These are phyloP conservation scores for Melanerpes aurifrons DNA, from an alignment of 2,113 vertebrate species.

Conservation along the genomic window DNA sequence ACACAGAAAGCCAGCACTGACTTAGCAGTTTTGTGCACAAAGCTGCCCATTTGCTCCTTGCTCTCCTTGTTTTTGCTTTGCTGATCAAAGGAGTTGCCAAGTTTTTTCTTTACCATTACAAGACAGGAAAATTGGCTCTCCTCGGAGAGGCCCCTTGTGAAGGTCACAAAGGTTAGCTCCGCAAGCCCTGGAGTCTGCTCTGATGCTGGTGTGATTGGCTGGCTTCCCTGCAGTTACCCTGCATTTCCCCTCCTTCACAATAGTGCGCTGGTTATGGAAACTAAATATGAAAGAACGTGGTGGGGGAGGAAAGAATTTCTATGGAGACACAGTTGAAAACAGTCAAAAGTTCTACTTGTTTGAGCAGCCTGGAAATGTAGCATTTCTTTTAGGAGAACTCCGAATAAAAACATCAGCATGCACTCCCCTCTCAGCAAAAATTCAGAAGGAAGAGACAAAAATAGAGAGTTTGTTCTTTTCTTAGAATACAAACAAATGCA, in stretches of 20 bases:
- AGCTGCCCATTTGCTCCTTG: conserved; percentile 84
- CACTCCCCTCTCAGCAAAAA: neutral
- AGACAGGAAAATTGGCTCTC: conserved; percentile 82
- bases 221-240: conserved; percentile 78
- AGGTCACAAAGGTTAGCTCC: conserved; percentile 78
- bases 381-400: conserved; percentile 34
- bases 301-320: conserved; percentile 65
- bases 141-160: conserved; percentile 80
- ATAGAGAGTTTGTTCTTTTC: neutral
- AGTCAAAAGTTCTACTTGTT: conserved; percentile 44
- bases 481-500: neutral
- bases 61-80: conserved; percentile 90
- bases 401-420: neutral
- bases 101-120: conserved; percentile 79
- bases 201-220: conserved; percentile 78
- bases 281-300: conserved; percentile 81
- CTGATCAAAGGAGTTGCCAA: conserved; percentile 90
- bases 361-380: conserved; percentile 16
- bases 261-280: conserved; percentile 79
- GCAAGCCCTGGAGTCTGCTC: conserved; percentile 59
- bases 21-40: conserved; percentile 85
- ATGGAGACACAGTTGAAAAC: conserved; percentile 38
- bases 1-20: conserved; percentile 58
- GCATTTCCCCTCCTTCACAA: conserved; percentile 77
- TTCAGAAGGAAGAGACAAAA: neutral